Evolutionary conservation across 2,113 vertebrate genomes (phyloP), one percentile per base, ranked within the genome.

Genomic region (Poeciliopsis turrubarensis): DNA sequence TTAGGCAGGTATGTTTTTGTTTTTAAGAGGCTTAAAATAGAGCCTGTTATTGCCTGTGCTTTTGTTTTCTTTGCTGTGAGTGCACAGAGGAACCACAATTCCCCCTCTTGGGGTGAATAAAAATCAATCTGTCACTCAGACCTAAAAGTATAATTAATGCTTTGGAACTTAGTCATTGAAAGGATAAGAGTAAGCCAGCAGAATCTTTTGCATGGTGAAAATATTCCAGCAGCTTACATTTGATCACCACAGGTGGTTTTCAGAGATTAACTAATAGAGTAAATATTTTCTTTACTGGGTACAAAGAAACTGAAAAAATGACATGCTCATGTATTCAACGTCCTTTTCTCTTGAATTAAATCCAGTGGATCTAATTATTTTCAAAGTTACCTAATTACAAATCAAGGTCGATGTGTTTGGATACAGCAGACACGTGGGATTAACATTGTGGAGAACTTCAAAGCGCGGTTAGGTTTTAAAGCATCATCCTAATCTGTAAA

Each of bases 171-270:
- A 5, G 25, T 69, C 76, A 85, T 69, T 44, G 60, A 86, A 76
- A 65, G 39, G 44, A 57, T 60, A 27, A 72, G 32, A 73, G 60
- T 39, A 61, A 74, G 26, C 57, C 62, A 76, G 25, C 6, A 1
- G 11, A 61, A 75, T 66, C 41, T 86, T 78, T 72, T 84, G 80
- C 74, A 72, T 72, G 70, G 79, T 79, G 34, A 70, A 84, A 82
- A 13, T 8, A 65, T 54, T 62, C 32, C 29, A 15, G 44, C 7
- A 60, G 41, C 17, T 68, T 2, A 70, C 61, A 63, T 75, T 70
- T 81, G 6, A 67, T 72, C 78, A 64, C 19, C 1, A 41, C 44
- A 57, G 47, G 64, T 61, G 27, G 73, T 70, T 34, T 79, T 29
- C 1, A 62, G 3, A 62, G 13, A 11, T 72, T 4, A 77, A 37